Evolutionary conservation across 2,888 invertebrate species (phyloP), one percentile per base, ranked within the genome.

Genomic region (Drymonia ruficornis): DNA sequence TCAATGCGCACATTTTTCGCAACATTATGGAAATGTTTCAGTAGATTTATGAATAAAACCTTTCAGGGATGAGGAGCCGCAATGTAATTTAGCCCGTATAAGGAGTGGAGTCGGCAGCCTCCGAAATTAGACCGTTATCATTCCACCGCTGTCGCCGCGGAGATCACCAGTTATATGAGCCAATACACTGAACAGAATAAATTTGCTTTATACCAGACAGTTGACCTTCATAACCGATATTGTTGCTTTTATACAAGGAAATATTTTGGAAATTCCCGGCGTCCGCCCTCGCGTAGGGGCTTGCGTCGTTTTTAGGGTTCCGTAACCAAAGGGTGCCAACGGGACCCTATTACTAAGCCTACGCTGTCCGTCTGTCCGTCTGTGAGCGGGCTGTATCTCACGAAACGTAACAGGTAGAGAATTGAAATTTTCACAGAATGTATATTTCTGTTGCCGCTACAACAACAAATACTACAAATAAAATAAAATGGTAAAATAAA

Each of bases 11-110:
- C 84, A 86, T 86, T 89, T 86, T 84, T 79, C 77, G 76, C 74
- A 86, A 88, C 85, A 87, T 90, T 89, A 90, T 91, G 89, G 90
- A 86, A 90, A 88, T 83, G 87, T 86, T 87, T 73, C 81, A 78
- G 79, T 85, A 89, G 91, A 91, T 91, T 91, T 91, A 91, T 91
- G 90, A 91, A 91, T 90, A 89, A 91, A 91, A 91, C 91, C 90
- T 91, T 90, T 90, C 88, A 89, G 83, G 85, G 86, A 74, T 83
- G 87, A 86, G 86, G 86, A 78, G 76, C 86, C 85, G 83, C 84
- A 84, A 83, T 84, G 90, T 91, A 91, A 91, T 90, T 90, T 90
- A 86, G 86, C 80, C 83, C 84, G 82, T 86, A 81, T 87, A 83
- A 80, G 82, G 78, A 81, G 70, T 72, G 80, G 82, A 80, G 80